Conservation (phyloP, 2,888 invertebrate species). For the Pantelozetes paolii region DNA sequence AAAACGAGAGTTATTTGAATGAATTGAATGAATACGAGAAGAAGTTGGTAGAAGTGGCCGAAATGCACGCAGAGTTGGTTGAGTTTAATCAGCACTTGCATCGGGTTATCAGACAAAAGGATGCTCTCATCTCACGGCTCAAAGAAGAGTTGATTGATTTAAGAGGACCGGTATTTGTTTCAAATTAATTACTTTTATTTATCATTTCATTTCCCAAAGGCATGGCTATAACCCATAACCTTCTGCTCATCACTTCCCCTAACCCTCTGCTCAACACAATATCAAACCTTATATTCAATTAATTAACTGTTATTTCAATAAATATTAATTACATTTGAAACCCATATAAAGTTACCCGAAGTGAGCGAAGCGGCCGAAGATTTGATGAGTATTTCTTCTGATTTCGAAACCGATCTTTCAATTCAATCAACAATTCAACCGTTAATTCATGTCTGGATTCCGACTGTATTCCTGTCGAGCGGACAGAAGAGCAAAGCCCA, state of each 20-base stretch:
- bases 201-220: neutral
- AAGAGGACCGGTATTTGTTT: constrained; percentile 51
- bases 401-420: constrained; percentile 48
- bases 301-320: too few relatives aligned
- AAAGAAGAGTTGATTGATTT: constrained; percentile 64
- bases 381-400: constrained; percentile 53
- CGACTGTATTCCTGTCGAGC: constrained; percentile 74
- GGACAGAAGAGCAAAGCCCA: constrained; percentile 59
- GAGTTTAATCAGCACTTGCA: constrained; percentile 82
- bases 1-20: constrained; percentile 1
- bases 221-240: neutral
- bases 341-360: constrained; percentile 49
- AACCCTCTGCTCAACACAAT: too few relatives aligned
- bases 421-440: constrained; percentile 51
- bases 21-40: constrained; percentile 76
- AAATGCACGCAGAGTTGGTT: constrained; percentile 91
- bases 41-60: constrained; percentile 81
- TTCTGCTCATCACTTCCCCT: too few relatives aligned
- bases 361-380: constrained; percentile 53
- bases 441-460: constrained; percentile 77
- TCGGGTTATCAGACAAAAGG: constrained; percentile 63
- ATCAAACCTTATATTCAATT: too few relatives aligned
- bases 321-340: neutral
- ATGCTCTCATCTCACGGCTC: constrained; percentile 60
- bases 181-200: neutral